Evolutionary conservation across 1,140 invertebrate genomes (phyloP), one percentile per base, ranked within the genome.

Genomic region (Calephelis nemesis): DNA sequence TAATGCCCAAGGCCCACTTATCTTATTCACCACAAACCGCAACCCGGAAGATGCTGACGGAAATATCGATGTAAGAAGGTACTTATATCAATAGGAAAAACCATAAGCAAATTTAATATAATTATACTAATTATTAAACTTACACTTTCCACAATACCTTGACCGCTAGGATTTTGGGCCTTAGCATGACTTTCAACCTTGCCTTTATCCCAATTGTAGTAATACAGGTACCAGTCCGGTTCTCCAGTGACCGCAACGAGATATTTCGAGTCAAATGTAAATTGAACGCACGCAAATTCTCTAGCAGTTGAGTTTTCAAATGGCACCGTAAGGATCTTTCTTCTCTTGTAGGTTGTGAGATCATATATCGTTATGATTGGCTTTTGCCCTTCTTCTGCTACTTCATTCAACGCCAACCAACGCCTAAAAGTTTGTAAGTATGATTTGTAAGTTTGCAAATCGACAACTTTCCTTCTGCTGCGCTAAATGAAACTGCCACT

Each of bases 131-230:
- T 30, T 49, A 47, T 42, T 60, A 40, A 39, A 71, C 86, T 89
- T 83, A 91, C 89, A 65, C 76, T 83, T 71, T 85, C 84, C n/a
- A 93, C 90, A 19, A 77, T 81, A 8, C 93, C 92, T 63, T 92
- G 88, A n/a, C 93, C 94, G 74, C 94, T 94, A 0, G 93, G 87
- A 85, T 94, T 95, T 73, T 94, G 93, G 54, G 95, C 93, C 85
- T 96, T 96, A 1, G 94, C 93, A 63, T 94, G 94, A 64, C 95
- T 96, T 76, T 97, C 95, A 1, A 98, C 92, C 87, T 96, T 96
- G 1, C 95, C 95, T 84, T 96, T 97, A 75, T 97, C 96, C 95
- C 96, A 97, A 78, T 95, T 95, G 86, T 96, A 98, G 82, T 95
- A 95, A 63, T 97, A 93, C 83, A 98, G 93, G 30, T 93, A 95